Evolutionary conservation across 2,797 vertebrate genomes (phyloP).

Genomic region (Eremophila alpestris): DNA sequence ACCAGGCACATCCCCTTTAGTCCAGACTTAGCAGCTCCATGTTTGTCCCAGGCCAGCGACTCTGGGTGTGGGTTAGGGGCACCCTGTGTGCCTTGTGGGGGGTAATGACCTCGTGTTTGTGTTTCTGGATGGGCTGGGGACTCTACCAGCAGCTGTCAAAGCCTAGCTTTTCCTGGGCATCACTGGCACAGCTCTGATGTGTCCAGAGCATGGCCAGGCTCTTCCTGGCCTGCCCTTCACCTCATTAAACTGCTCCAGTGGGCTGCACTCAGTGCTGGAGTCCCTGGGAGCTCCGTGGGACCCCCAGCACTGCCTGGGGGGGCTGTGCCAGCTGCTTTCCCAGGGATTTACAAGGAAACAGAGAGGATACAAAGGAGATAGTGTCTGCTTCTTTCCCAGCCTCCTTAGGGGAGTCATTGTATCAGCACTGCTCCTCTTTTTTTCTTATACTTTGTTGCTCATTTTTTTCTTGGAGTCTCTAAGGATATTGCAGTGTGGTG

Average conservation of each 20-base stretch:
- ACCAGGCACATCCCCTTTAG: background rate
- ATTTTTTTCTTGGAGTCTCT: background rate
- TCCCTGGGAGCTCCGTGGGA: background rate
- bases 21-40: background rate
- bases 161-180: background rate
- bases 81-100: background rate
- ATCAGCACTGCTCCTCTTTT: background rate
- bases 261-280: background rate
- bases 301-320: rapidly evolving
- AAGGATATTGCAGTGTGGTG: background rate
- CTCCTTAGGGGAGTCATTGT: background rate
- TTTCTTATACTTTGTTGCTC: background rate
- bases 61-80: background rate
- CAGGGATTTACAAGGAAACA: background rate
- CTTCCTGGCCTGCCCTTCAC: background rate
- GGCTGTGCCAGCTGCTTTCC: background rate
- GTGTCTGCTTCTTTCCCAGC: background rate
- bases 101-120: rapidly evolving
- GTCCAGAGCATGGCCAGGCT: background rate
- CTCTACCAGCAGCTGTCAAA: background rate
- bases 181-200: background rate
- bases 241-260: background rate
- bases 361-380: background rate
- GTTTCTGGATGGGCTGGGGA: background rate
- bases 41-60: background rate